These are phyloP conservation scores for Zaprionus lineosus DNA, from an alignment of 2,888 invertebrate genomes.

Conservation along the genomic window DNA sequence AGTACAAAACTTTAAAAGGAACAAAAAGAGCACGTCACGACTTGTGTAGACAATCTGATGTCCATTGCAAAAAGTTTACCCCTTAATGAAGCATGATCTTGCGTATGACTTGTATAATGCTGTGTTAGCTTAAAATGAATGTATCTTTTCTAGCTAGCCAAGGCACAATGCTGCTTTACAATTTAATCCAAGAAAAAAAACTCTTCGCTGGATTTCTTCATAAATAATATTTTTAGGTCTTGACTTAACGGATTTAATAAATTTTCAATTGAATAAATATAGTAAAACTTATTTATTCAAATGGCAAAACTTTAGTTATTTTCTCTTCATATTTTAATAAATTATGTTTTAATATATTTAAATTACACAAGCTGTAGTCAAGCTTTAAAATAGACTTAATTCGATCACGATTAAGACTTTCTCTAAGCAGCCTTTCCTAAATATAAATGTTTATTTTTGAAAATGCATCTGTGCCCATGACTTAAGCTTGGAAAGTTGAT, in stretches of 20 bases:
- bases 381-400: too few relatives aligned
- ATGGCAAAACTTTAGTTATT: too few relatives aligned
- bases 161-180: background rate
- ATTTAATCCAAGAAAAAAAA: background rate
- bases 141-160: background rate
- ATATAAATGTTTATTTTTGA: too few relatives aligned
- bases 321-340: too few relatives aligned
- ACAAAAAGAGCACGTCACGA: slow-evolving; percentile 13
- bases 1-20: slow-evolving; percentile 21
- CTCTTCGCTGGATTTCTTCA: background rate
- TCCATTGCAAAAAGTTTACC: slow-evolving; percentile 23
- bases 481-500: slow-evolving; percentile 16
- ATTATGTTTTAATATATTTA: background rate
- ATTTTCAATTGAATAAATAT: too few relatives aligned
- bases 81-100: slow-evolving; percentile 45
- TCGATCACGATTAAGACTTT: too few relatives aligned
- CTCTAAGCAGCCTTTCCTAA: too few relatives aligned
- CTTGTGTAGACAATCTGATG: slow-evolving; percentile 18
- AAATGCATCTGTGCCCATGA: slow-evolving; percentile 1
- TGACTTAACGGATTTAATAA: too few relatives aligned
- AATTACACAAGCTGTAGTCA: too few relatives aligned
- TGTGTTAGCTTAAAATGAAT: slow-evolving; percentile 22
- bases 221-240: too few relatives aligned
- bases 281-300: too few relatives aligned
- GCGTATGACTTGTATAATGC: slow-evolving; percentile 36